These are phyloP conservation scores for Thryonomys swinderianus DNA, from an alignment of 2,113 vertebrate genomes.

Conservation along the genomic window DNA sequence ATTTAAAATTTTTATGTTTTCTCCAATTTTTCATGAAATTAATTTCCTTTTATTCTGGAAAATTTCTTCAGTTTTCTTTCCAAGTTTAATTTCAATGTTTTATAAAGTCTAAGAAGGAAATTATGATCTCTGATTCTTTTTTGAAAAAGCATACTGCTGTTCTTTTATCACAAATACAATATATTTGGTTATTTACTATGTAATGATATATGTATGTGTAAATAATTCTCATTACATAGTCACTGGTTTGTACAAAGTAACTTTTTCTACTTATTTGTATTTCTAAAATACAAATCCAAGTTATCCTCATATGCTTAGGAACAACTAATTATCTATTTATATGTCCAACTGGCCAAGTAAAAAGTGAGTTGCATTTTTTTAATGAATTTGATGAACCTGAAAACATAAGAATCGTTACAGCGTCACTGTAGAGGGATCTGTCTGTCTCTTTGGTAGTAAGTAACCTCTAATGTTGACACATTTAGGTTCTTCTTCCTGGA, in stretches of 20 bases:
- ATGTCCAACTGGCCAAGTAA: slow-evolving; percentile 7
- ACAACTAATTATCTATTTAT: not conserved
- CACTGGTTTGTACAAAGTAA: not conserved
- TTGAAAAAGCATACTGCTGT: not conserved
- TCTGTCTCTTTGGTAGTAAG: not conserved
- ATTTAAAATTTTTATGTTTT: slow-evolving; percentile 28
- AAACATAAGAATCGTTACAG: not conserved
- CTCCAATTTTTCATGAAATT: not conserved
- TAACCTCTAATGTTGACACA: not conserved
- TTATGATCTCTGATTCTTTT: not conserved
- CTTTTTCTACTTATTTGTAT: not conserved
- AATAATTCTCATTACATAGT: not conserved
- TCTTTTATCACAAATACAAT: not conserved
- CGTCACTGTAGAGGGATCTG: not conserved
- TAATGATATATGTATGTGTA: not conserved
- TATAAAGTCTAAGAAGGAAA: not conserved
- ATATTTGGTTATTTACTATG: not conserved
- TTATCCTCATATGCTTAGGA: not conserved
- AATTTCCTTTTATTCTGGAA: not conserved
- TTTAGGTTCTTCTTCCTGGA: not conserved
- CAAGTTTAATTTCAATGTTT: not conserved
- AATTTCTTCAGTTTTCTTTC: not conserved
- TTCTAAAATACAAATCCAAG: not conserved
- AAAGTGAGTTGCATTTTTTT: not conserved
- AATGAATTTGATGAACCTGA: not conserved